These are phyloP conservation scores for Diaprepes abbreviatus DNA, from an alignment of 2,888 invertebrate genomes.

Conservation along the genomic window DNA sequence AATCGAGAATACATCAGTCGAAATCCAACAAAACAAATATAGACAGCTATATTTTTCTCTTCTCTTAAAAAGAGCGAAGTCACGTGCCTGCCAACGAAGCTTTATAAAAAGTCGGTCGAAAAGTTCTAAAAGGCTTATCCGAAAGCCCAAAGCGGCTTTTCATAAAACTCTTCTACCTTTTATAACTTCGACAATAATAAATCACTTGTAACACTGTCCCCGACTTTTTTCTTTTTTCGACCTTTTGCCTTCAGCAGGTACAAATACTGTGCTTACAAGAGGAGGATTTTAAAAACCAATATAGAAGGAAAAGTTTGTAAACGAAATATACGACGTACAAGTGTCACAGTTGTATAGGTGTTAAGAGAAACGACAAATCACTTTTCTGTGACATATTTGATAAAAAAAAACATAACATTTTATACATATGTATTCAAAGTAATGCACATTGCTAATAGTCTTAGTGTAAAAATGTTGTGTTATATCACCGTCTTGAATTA, in stretches of 20 bases:
- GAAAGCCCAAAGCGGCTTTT: slow-evolving; percentile 7
- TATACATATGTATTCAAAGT: too few species aligned
- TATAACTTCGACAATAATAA: slow-evolving; percentile 13
- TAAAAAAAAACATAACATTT: too few species aligned
- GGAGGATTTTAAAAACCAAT: slow-evolving; percentile 15
- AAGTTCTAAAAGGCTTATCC: background rate
- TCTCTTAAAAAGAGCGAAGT: too few species aligned
- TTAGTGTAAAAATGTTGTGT: too few species aligned
- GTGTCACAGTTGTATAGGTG: background rate
- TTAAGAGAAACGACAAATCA: too few species aligned
- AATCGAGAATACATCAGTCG: too few species aligned
- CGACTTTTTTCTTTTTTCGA: slow-evolving; percentile 1
- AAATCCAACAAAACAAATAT: too few species aligned
- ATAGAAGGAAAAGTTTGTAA: background rate
- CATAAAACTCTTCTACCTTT: background rate
- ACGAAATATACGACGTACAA: background rate
- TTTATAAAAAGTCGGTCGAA: background rate
- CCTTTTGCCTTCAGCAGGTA: slow-evolving; percentile 20
- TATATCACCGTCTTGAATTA: too few species aligned
- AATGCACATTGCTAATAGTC: too few species aligned
- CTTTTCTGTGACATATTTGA: background rate
- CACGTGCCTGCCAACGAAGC: background rate
- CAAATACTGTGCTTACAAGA: slow-evolving; percentile 3
- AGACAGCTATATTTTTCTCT: too few species aligned
- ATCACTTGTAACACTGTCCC: background rate